Evolutionary conservation across 2,888 invertebrate species (phyloP), one percentile per base, ranked within the genome.

Genomic region (Cerceris ruficornis): DNA sequence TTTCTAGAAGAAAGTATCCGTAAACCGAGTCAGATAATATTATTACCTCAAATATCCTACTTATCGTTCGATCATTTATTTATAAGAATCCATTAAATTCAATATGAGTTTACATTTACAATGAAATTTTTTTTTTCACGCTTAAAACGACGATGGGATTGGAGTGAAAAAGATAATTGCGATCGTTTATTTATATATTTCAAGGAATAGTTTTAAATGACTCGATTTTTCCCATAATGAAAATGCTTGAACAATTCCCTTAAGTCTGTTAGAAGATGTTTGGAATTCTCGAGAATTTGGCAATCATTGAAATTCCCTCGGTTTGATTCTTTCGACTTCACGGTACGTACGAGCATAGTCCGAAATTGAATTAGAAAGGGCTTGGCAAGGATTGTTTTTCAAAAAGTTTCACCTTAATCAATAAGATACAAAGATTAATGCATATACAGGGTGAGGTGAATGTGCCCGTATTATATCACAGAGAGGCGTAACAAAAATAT

Each of bases 391-490:
- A 86, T 85, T 81, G 80, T 83, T 88, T 78, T 75, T 83, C 80
- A 77, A 82, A 87, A 86, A 84, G 81, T 87, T 81, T 82, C 69
- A 83, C 74, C 85, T 86, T 88, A 86, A 76, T 85, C 75, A 81
- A 85, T 85, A 86, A 87, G 86, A 87, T 86, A 88, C 83, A 85
- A 87, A 87, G 86, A 86, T 88, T 85, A 88, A 86, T 89, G 87
- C 85, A 86, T 88, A 87, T 88, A 90, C 87, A 91, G 90, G 88
- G 86, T 90, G 88, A 87, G 87, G 87, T 91, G 87, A 90, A 90
- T 91, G 91, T 91, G 91, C 91, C 91, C 91, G 89, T 91, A 89
- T 90, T 86, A 88, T 91, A 91, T 91, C 91, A 91, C 91, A 91
- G 91, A 91, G 90, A 91, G 91, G 90, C 90, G 90, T 90, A 91